These are phyloP conservation scores for Percopsis omiscomaycus DNA, from an alignment of 2,797 vertebrate genomes.

Conservation along the genomic window DNA sequence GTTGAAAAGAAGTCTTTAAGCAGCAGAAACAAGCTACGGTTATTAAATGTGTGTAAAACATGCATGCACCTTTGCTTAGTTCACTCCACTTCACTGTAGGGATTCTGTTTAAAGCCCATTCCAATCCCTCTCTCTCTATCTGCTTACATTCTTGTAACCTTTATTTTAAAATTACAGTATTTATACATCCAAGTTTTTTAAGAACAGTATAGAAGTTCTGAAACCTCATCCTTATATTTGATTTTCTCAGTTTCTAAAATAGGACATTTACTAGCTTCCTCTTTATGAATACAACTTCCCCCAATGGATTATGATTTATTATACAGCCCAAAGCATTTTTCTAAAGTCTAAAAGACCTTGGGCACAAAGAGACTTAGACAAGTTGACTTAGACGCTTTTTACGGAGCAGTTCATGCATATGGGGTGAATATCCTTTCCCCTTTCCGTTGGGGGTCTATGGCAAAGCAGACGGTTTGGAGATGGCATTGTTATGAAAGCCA, in stretches of 20 bases:
- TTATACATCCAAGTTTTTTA: neutral
- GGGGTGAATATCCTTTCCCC: conserved; percentile 63
- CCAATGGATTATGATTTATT: conserved; percentile 65
- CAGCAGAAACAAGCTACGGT: conserved; percentile 7
- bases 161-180: neutral
- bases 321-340: conserved; percentile 58
- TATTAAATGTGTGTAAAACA: conserved; percentile 26
- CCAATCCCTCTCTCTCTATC: conserved; percentile 29
- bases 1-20: conserved; percentile 4
- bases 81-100: conserved; percentile 13
- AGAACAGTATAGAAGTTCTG: too few relatives aligned
- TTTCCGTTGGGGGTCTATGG: conserved; percentile 69
- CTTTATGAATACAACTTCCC: conserved; percentile 70
- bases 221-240: conserved; percentile 22
- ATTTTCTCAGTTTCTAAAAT: conserved; percentile 41
- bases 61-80: conserved; percentile 34
- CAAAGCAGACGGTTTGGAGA: conserved; percentile 76
- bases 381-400: conserved; percentile 46
- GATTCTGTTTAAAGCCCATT: conserved; percentile 24
- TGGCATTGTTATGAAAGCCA: conserved; percentile 75
- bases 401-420: conserved; percentile 57
- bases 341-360: conserved; percentile 68
- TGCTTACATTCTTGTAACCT: conserved; percentile 4
- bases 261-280: conserved; percentile 68
- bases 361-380: conserved; percentile 71